These are phyloP conservation scores for Graptemys geographica DNA, from an alignment of 2,797 vertebrate genomes.

Conservation along the genomic window DNA sequence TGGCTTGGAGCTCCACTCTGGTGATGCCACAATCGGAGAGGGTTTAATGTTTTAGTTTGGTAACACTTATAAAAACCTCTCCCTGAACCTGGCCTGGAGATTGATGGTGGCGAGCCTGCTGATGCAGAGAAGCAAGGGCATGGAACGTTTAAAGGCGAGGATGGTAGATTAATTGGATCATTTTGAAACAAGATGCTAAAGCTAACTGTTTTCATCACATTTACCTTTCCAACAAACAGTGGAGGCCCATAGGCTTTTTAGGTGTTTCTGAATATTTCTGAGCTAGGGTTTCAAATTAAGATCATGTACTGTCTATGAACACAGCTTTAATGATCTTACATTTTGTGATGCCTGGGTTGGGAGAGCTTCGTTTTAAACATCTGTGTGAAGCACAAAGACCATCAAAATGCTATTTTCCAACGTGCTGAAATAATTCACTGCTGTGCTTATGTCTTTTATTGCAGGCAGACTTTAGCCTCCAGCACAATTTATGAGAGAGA, in stretches of 20 bases:
- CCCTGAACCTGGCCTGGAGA: neutral
- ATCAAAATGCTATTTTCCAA: neutral
- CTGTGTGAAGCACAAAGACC: neutral
- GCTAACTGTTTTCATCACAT: constrained; percentile 43
- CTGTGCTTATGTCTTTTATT: neutral
- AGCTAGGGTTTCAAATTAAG: constrained; percentile 50
- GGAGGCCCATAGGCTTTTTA: constrained; percentile 52
- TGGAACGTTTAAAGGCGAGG: constrained; percentile 44
- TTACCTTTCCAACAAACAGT: constrained; percentile 55
- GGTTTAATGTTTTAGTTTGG: neutral
- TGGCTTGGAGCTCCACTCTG: neutral
- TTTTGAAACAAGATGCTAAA: constrained; percentile 32
- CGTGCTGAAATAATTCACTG: neutral
- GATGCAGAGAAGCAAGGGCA: neutral
- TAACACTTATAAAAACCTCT: neutral
- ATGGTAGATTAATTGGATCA: constrained; percentile 31
- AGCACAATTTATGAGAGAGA: neutral
- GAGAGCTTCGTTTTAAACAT: constrained; percentile 10
- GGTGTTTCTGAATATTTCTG: constrained; percentile 46
- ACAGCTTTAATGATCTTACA: constrained; percentile 35
- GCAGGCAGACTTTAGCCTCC: neutral
- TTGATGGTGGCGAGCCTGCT: neutral
- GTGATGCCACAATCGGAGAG: neutral
- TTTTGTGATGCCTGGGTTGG: neutral
- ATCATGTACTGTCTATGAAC: constrained; percentile 26